Evolutionary conservation across 2,113 vertebrate species (phyloP).

Genomic region (Trinectes maculatus): DNA sequence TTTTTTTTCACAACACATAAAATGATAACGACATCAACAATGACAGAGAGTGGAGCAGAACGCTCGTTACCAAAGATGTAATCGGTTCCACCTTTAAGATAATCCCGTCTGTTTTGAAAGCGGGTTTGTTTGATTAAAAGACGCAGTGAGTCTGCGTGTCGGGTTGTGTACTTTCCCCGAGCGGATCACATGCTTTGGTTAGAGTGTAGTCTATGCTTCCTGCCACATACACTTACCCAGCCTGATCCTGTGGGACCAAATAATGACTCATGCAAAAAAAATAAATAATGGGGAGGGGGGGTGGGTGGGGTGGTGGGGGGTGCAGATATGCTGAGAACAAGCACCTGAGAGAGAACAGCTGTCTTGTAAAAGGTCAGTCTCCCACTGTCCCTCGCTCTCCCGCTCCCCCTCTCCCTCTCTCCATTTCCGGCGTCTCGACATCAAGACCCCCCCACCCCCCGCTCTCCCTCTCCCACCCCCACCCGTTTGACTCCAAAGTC

Average conservation of each 20-base stretch:
- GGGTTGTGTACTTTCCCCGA: slow-evolving; percentile 19
- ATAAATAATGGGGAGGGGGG: slow-evolving; percentile 38
- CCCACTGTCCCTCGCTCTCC: slow-evolving; percentile 68
- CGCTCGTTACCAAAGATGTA: too few species aligned
- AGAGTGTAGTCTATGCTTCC: slow-evolving; percentile 57
- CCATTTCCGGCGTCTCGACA: slow-evolving; percentile 66
- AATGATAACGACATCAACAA: too few species aligned
- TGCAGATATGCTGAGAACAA: slow-evolving; percentile 92
- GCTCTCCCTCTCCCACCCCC: slow-evolving; percentile 80
- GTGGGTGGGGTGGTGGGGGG: slow-evolving; percentile 55
- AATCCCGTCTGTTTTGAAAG: too few species aligned
- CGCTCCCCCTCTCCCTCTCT: slow-evolving; percentile 38
- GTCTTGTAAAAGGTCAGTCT: slow-evolving; percentile 89
- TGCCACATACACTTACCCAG: slow-evolving; percentile 84
- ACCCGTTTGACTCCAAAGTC: slow-evolving; percentile 86
- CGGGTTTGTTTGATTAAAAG: slow-evolving; percentile 13
- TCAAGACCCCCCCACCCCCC: slow-evolving; percentile 30
- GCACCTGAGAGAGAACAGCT: slow-evolving; percentile 98
- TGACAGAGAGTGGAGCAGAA: too few species aligned
- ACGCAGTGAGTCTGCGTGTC: slow-evolving; percentile 41
- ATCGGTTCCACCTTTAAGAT: too few species aligned
- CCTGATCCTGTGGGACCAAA: slow-evolving; percentile 86
- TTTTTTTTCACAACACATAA: too few species aligned
- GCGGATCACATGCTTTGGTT: slow-evolving; percentile 37
- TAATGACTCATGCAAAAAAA: slow-evolving; percentile 88